Conservation (phyloP, 35 echinoderm and acorn worm species). For the Eucidaris tribuloides region DNA sequence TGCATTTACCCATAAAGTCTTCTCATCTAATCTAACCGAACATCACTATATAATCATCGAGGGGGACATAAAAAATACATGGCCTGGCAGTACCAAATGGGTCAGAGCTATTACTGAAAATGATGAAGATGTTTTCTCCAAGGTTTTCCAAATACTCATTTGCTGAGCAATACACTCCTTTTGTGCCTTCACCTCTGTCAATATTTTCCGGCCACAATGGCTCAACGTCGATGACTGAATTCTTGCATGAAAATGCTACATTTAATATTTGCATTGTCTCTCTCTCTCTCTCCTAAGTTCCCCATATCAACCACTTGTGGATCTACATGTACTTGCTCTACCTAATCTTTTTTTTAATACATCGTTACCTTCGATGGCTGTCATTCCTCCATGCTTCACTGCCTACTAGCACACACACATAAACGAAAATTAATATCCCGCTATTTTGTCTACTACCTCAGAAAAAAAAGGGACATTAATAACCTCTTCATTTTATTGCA, state of each 20-base stretch:
- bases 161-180: background rate
- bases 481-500: background rate
- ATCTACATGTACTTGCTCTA: background rate
- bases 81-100: background rate
- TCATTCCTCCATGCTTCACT: constrained; percentile 10
- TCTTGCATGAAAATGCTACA: background rate
- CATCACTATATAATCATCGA: constrained; percentile 6
- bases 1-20: constrained; percentile 28
- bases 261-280: constrained; percentile 29
- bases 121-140: constrained; percentile 9
- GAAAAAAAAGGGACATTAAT: background rate
- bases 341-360: background rate
- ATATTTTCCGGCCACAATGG: constrained; percentile 20
- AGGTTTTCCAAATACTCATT: background rate
- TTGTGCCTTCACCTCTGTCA: background rate
- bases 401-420: constrained; percentile 3
- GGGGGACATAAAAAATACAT: constrained; percentile 11
- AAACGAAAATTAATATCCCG: constrained; percentile 24
- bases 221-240: background rate
- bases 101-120: background rate
- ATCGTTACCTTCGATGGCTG: background rate
- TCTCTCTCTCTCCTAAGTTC: background rate
- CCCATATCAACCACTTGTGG: background rate
- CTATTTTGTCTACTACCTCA: background rate
- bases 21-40: constrained; percentile 10